A percentile compares a stretch with the other conserved stretches of the same genome.
Conservation (phyloP, 2,888 invertebrate species). For the Craniophora ligustri region DNA sequence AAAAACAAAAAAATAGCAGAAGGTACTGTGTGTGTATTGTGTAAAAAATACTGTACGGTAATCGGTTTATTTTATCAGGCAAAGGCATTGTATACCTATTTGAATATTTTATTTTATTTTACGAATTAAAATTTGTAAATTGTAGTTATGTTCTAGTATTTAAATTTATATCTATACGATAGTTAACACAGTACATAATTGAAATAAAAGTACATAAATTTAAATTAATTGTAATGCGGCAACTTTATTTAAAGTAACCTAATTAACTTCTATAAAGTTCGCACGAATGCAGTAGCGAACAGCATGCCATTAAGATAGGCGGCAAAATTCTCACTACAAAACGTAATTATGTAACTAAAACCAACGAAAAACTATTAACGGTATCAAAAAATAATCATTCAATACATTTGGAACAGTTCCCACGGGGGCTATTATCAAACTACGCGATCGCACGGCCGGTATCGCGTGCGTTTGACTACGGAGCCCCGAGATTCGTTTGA, state of each 20-base stretch:
- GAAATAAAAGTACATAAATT: too few species aligned
- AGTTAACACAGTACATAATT: too few species aligned
- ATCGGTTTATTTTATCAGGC: slow-evolving; percentile 13
- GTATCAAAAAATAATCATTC: slow-evolving; percentile 72
- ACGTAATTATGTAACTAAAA: slow-evolving; percentile 69
- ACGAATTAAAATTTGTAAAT: too few species aligned
- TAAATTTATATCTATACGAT: too few species aligned
- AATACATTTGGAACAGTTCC: slow-evolving; percentile 77
- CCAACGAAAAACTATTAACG: slow-evolving; percentile 76
- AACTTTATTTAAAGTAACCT: slow-evolving; percentile 46
- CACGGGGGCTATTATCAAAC: slow-evolving; percentile 74
- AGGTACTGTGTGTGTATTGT: too few species aligned
- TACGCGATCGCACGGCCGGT: slow-evolving; percentile 59
- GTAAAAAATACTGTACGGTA: slow-evolving; percentile 34
- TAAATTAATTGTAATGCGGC: too few species aligned
- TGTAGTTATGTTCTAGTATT: too few species aligned
- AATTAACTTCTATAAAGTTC: slow-evolving; percentile 53
- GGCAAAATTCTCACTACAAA: slow-evolving; percentile 39
- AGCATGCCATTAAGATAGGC: slow-evolving; percentile 37
- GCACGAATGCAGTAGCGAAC: slow-evolving; percentile 44
- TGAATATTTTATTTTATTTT: too few species aligned
- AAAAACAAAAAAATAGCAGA: slow-evolving; percentile 19
- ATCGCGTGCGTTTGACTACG: slow-evolving; percentile 53
- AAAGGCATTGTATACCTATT: too few species aligned
- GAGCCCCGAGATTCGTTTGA: slow-evolving; percentile 38